Base-by-base conservation (phyloP, 2,113 vertebrate species). In the Psettodes erumei region DNA sequence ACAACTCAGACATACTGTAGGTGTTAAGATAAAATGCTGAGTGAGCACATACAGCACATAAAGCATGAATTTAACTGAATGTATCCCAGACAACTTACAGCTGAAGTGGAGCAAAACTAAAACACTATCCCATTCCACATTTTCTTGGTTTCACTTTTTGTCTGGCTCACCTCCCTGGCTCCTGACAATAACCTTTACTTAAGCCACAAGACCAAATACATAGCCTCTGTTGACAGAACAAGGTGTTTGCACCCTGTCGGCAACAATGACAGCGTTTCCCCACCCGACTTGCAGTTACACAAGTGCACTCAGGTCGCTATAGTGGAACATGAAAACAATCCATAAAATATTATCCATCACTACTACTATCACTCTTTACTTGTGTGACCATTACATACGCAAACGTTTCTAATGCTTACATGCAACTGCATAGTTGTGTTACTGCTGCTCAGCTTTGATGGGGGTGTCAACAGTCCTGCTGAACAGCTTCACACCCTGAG, bases 381-480 rank as follows among this genome's bases (percentile, higher is more conserved):
- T 10, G 35, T 30, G 23, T 38, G 12, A 45, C 11, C 3, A 10
- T 12, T 13, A 25, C 55, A 48, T 6, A 5, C 23, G 16, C 8
- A 12, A 23, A 48, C 18, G 37, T 21, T 23, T 60, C 35, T 13
- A 32, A 3, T 38, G 35, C 25, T 25, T 11, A 25, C 51, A 27
- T 16, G 28, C 59, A 56, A 15, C 19, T 61, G 9, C 3, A 3
- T 19, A 5, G 21, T 65, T 18, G 30, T 23, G 42, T 32, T 38
- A 9, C 58, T 79, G 21, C 58, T 56, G 58, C 12, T 75, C 53
- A 73, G 45, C 58, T 30, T 6, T 18, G 40, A 77, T 13, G 35
- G 25, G 48, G 63, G 75, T 77, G 79, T 56, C 42, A 75, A 56
- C 43, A 72, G 68, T 37, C 40, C 48, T 55, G 42, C 45, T 56